These are phyloP conservation scores for Palaemon carinicauda DNA, from an alignment of 1,140 invertebrate genomes.

Conservation along the genomic window DNA sequence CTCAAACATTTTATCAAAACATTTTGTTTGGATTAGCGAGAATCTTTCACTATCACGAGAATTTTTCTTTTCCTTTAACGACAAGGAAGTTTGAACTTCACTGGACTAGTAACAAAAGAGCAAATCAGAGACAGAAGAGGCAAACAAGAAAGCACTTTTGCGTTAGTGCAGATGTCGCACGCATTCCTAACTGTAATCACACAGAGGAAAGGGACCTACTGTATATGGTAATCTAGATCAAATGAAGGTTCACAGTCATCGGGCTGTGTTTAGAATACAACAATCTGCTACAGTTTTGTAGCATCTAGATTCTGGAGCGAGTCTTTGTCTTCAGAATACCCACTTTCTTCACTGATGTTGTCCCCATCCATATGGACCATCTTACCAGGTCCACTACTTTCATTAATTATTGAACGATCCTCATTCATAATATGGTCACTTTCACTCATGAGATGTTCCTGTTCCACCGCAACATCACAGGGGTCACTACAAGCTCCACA, in stretches of 20 bases:
- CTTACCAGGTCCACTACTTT: not conserved
- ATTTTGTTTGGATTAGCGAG: not conserved
- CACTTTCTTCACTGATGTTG: constrained; percentile 59
- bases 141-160: not conserved
- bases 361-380: constrained; percentile 47
- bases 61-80: not conserved
- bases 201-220: constrained; percentile 20
- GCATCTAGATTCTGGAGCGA: constrained; percentile 33
- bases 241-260: not conserved
- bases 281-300: constrained; percentile 18
- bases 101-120: constrained; percentile 12
- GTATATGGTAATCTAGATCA: not conserved
- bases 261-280: not conserved
- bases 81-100: not conserved
- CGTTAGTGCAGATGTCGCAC: not conserved
- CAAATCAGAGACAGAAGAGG: not conserved
- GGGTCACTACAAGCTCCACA: constrained; percentile 46
- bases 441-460: constrained; percentile 12
- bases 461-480: constrained; percentile 5
- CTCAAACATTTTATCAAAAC: too few relatives aligned
- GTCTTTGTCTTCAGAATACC: constrained; percentile 55
- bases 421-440: not conserved
- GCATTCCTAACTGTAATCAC: constrained; percentile 20
- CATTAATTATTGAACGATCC: constrained; percentile 4
- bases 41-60: not conserved